These are phyloP conservation scores for Metopia argyrocephala DNA, from an alignment of 2,888 invertebrate genomes.

Conservation along the genomic window DNA sequence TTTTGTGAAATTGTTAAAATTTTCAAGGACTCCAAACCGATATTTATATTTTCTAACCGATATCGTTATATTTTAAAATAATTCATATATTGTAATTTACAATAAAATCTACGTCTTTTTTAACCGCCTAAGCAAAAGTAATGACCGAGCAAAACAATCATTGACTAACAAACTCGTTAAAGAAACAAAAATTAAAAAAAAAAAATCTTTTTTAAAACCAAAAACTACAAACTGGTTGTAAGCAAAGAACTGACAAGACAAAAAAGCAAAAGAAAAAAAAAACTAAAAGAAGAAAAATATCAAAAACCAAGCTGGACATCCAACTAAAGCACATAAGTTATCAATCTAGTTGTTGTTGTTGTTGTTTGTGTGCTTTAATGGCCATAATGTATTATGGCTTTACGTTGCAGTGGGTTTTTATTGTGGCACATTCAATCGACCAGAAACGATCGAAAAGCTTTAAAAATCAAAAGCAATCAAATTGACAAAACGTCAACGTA, in stretches of 20 bases:
- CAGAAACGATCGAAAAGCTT: slow-evolving; percentile 62
- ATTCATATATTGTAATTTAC: slow-evolving; percentile 55
- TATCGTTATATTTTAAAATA: too few species aligned
- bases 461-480: slow-evolving; percentile 75
- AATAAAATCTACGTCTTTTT: slow-evolving; percentile 47
- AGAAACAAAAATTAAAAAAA: neutral
- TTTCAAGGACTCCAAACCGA: too few species aligned
- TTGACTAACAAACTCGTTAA: too few species aligned
- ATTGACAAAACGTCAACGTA: slow-evolving; percentile 76
- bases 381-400: slow-evolving; percentile 57
- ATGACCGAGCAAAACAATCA: neutral
- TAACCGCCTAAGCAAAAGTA: neutral
- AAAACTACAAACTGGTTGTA: slow-evolving; percentile 61
- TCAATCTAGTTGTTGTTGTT: neutral
- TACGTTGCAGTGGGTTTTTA: slow-evolving; percentile 27
- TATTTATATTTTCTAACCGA: too few species aligned
- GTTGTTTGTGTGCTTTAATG: slow-evolving; percentile 47
- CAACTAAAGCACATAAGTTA: neutral
- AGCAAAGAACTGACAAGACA: slow-evolving; percentile 37
- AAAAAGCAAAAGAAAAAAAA: neutral
- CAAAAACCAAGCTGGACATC: neutral
- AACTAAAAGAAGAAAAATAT: neutral
- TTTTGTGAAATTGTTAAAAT: too few species aligned
- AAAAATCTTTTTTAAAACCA: slow-evolving; percentile 35
- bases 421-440: slow-evolving; percentile 61